Percentiles rank a stretch among this genome's conserved stretches.
Conservation (phyloP, 2,113 vertebrate genomes). For the Hepsetus odoe region DNA sequence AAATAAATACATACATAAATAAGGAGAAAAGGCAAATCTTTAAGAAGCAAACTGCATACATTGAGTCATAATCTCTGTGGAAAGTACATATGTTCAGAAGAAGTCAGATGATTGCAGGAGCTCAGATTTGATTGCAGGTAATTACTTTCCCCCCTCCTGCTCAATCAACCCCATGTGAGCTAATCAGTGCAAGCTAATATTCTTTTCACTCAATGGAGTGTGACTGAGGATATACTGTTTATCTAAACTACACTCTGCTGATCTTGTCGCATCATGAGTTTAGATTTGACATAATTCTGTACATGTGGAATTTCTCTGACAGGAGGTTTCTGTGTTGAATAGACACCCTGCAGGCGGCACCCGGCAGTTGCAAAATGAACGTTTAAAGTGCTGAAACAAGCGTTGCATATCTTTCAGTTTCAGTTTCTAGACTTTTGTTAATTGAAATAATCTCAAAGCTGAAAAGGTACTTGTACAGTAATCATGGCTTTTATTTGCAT, state of each 20-base stretch:
- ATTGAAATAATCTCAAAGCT: neutral
- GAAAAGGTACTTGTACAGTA: neutral
- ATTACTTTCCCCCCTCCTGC: slow-evolving; percentile 44
- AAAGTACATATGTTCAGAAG: slow-evolving; percentile 11
- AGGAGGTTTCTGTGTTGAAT: too few relatives aligned
- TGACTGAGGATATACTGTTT: slow-evolving; percentile 38
- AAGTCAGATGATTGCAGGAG: slow-evolving; percentile 35
- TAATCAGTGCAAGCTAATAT: slow-evolving; percentile 48
- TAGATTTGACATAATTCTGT: too few relatives aligned
- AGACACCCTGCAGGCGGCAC: too few relatives aligned
- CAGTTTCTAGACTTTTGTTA: neutral
- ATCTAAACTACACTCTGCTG: slow-evolving; percentile 25
- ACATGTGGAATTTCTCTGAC: too few relatives aligned
- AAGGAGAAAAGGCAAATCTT: neutral
- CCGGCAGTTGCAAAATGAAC: too few relatives aligned
- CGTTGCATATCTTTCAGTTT: neutral
- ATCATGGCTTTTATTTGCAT: neutral
- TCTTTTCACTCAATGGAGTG: slow-evolving; percentile 27
- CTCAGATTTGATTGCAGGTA: slow-evolving; percentile 50
- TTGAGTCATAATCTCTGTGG: neutral
- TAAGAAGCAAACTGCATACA: neutral
- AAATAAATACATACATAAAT: neutral
- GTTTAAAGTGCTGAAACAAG: too few relatives aligned
- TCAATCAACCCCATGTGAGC: slow-evolving; percentile 49
- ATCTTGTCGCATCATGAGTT: neutral